Conservation (phyloP, 2,888 invertebrate genomes). For the Alentia gelatinosa region DNA sequence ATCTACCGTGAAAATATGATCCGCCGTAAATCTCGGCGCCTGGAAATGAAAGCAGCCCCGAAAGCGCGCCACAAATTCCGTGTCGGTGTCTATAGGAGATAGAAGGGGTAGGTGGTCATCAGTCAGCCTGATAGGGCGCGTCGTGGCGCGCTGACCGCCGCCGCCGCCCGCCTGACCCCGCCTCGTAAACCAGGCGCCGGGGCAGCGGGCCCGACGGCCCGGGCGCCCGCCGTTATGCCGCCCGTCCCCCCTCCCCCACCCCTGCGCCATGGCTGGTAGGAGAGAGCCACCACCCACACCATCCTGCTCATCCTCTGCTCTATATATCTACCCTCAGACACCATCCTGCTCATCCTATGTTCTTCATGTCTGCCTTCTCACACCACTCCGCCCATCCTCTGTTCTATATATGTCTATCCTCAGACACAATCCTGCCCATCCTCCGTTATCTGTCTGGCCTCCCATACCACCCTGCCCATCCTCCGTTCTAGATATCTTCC, state of each 20-base stretch:
- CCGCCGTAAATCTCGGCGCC: neutral
- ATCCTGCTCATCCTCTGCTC: neutral
- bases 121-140: conserved; percentile 16
- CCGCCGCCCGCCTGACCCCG: conserved; percentile 22
- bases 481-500: no score
- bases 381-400: no score
- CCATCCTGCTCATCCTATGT: no score
- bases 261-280: neutral
- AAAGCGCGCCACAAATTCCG: conserved; percentile 26
- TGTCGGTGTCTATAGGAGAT: conserved; percentile 26
- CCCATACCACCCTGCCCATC: no score
- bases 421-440: no score
- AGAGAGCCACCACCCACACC: neutral
- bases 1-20: conserved; percentile 22
- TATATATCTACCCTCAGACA: no score
- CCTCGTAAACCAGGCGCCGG: neutral
- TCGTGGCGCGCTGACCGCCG: neutral
- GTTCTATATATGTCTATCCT: no score
- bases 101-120: conserved; percentile 22
- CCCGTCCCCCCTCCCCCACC: neutral
- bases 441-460: no score
- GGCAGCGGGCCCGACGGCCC: neutral
- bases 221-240: neutral
- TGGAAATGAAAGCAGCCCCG: conserved; percentile 10
- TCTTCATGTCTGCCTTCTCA: no score